Evolutionary conservation across 2,888 invertebrate species (phyloP).

Genomic region (Aphidoletes aphidimyza): DNA sequence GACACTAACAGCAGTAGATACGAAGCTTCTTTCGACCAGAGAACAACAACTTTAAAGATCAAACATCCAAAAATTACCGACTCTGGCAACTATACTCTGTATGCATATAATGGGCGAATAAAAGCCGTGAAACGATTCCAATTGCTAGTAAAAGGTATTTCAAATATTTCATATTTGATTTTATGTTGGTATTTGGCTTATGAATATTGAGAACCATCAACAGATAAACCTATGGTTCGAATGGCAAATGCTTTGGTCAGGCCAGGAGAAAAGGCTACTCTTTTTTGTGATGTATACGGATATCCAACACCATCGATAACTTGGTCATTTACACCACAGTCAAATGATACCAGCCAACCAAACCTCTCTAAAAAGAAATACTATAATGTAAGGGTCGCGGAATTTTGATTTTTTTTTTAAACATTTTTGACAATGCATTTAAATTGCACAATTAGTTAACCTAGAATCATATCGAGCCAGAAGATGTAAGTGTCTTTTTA

Average conservation of each 20-base stretch:
- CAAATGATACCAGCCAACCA: background rate
- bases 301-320: conserved; percentile 70
- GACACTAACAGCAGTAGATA: conserved; percentile 59
- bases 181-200: too few species aligned
- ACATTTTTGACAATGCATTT: too few species aligned
- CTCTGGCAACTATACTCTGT: conserved; percentile 71
- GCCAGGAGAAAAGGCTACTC: conserved; percentile 64
- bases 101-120: conserved; percentile 67
- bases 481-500: conserved; percentile 60
- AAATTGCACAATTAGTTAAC: too few species aligned
- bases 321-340: conserved; percentile 69
- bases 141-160: conserved; percentile 69
- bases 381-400: too few species aligned
- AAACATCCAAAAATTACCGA: conserved; percentile 68
- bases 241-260: conserved; percentile 66
- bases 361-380: too few species aligned
- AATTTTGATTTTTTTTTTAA: too few species aligned
- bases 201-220: conserved; percentile 54
- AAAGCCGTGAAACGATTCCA: conserved; percentile 67
- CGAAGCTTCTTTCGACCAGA: conserved; percentile 60
- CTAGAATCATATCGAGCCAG: too few species aligned
- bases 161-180: background rate
- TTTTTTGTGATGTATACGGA: conserved; percentile 70
- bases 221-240: conserved; percentile 68
- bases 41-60: conserved; percentile 67